Evolutionary conservation across 2,888 invertebrate species (phyloP).

Genomic region (Callyntrura guangdongensis): DNA sequence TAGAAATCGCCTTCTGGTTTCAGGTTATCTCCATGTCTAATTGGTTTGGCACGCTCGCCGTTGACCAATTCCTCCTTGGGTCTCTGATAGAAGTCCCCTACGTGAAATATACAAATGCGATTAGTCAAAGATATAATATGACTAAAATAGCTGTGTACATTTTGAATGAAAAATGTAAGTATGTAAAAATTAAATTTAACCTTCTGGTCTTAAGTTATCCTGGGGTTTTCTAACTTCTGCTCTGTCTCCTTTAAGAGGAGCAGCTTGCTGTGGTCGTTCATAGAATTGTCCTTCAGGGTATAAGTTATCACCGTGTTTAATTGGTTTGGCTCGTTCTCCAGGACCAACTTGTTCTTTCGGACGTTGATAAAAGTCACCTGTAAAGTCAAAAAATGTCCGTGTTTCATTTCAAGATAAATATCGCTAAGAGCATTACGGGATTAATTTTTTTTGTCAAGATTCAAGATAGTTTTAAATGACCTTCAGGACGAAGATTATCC

Average conservation of each 20-base stretch:
- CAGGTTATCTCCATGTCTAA: constrained; percentile 83
- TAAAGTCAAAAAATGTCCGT: too few relatives aligned
- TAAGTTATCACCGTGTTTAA: constrained; percentile 88
- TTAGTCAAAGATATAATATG: too few relatives aligned
- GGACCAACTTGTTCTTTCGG: not conserved
- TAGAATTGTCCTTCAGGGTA: constrained; percentile 88
- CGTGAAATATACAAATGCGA: too few relatives aligned
- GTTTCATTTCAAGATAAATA: too few relatives aligned
- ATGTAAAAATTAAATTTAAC: constrained; percentile 86
- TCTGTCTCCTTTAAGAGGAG: constrained; percentile 68
- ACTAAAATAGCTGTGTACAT: too few relatives aligned
- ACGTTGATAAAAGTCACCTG: constrained; percentile 39
- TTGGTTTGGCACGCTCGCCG: constrained; percentile 85
- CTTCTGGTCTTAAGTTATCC: constrained; percentile 88
- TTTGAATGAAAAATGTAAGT: too few relatives aligned
- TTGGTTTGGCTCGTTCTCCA: constrained; percentile 85
- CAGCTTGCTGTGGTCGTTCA: constrained; percentile 82
- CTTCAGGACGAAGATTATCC: constrained; percentile 81
- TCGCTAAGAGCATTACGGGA: too few relatives aligned
- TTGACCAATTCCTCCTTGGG: constrained; percentile 45
- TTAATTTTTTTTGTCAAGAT: too few relatives aligned
- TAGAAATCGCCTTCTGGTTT: constrained; percentile 88
- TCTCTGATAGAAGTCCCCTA: constrained; percentile 86
- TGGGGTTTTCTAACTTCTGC: constrained; percentile 85
- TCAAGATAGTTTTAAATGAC: too few relatives aligned